Percentiles rank a stretch among this genome's conserved stretches.
phyloP scores from a whole-genome alignment of 1,140 invertebrate species.

The Pteromalus puparum region DNA sequence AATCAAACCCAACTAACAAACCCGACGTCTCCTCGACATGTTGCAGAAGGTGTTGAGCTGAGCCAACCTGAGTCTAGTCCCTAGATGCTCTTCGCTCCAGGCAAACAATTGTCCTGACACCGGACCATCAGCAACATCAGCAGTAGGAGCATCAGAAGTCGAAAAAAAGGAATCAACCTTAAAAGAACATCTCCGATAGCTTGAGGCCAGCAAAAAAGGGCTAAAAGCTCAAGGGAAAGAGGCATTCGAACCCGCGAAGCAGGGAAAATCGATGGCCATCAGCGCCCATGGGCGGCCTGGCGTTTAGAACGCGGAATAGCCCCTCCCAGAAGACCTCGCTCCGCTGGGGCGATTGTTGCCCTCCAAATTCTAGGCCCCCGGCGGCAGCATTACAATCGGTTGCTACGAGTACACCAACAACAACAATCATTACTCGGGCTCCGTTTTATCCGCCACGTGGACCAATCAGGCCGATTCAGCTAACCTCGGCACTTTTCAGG shows the following conservation, averaged over 20 bases:
- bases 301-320: constrained; percentile 95
- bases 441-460: constrained; percentile 17
- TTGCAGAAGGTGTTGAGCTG: neutral
- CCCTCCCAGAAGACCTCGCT: constrained; percentile 96
- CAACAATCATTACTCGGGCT: constrained; percentile 53
- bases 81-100: neutral
- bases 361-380: constrained; percentile 67
- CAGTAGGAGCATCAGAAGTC: neutral
- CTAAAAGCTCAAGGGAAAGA: constrained; percentile 46
- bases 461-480: neutral
- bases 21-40: neutral
- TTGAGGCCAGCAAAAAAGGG: constrained; percentile 10
- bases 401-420: constrained; percentile 65
- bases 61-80: neutral
- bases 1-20: no score
- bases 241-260: constrained; percentile 55
- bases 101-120: neutral
- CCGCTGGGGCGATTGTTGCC: constrained; percentile 94
- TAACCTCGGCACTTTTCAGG: neutral
- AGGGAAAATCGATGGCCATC: constrained; percentile 75
- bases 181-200: neutral
- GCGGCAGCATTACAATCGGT: constrained; percentile 64
- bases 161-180: no score
- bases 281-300: constrained; percentile 93
- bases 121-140: neutral